phyloP scores from a whole-genome alignment of 2,113 vertebrate genomes.

The Caranx ignobilis region DNA sequence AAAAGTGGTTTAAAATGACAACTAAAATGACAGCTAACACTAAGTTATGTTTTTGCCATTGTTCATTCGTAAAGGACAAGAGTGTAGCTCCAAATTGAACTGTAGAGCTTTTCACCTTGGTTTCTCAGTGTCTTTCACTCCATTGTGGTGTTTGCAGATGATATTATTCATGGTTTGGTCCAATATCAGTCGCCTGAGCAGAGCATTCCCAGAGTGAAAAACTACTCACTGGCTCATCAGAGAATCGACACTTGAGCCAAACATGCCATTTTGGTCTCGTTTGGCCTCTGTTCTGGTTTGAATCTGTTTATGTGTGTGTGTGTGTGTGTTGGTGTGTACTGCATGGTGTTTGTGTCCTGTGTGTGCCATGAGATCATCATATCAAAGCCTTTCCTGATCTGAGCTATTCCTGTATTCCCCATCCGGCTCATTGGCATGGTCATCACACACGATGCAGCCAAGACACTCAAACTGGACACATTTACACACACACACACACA shows the following conservation, averaged over 20 bases:
- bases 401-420: conserved; percentile 53
- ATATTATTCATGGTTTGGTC: neutral
- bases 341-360: neutral
- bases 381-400: conserved; percentile 52
- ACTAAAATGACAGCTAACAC: too few relatives aligned
- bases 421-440: conserved; percentile 48
- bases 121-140: too few relatives aligned
- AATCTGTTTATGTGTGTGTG: conserved; percentile 6
- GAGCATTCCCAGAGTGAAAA: neutral
- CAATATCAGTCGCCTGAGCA: neutral
- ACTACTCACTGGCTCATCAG: neutral
- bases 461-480: conserved; percentile 40
- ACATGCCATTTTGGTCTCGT: neutral
- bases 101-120: too few relatives aligned
- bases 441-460: conserved; percentile 30
- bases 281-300: neutral
- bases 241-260: neutral
- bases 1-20: too few relatives aligned
- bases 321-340: neutral
- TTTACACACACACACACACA: conserved; percentile 5
- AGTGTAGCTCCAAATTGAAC: too few relatives aligned
- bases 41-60: too few relatives aligned
- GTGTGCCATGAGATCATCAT: conserved; percentile 39
- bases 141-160: neutral
- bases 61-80: too few relatives aligned